Percentiles rank a stretch among this genome's conserved stretches.
phyloP scores from a whole-genome alignment of 2,888 invertebrate genomes.

The Latrodectus elegans region DNA sequence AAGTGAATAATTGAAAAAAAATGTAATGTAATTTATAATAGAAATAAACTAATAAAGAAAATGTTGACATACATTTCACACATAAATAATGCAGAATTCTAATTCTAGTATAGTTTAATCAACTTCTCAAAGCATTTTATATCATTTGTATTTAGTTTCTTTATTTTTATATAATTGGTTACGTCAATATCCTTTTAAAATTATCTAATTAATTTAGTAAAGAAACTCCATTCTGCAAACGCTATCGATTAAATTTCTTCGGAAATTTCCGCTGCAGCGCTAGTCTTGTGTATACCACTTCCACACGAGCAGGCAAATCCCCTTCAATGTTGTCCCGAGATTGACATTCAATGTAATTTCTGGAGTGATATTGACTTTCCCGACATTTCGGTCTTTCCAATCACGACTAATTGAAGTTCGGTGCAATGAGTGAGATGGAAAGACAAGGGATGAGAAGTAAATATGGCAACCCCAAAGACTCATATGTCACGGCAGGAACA shows the following conservation, averaged over 20 bases:
- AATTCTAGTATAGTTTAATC: too few relatives aligned
- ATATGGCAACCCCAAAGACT: constrained; percentile 12
- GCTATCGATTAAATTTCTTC: not conserved
- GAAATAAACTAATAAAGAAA: too few relatives aligned
- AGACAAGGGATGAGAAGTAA: constrained; percentile 26
- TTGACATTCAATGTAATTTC: constrained; percentile 62
- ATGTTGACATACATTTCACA: too few relatives aligned
- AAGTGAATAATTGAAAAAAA: too few relatives aligned
- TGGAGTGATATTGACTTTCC: constrained; percentile 57
- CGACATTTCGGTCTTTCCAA: constrained; percentile 36
- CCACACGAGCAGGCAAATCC: not conserved
- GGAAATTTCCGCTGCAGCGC: not conserved
- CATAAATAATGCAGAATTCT: too few relatives aligned
- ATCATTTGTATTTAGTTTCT: too few relatives aligned
- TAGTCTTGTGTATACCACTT: not conserved
- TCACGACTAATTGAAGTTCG: constrained; percentile 62
- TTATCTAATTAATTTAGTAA: too few relatives aligned
- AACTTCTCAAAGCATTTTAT: too few relatives aligned
- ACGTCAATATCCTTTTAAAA: too few relatives aligned
- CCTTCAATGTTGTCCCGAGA: constrained; percentile 14
- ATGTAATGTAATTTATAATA: too few relatives aligned
- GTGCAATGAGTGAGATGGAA: constrained; percentile 37
- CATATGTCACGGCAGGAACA: constrained; percentile 12
- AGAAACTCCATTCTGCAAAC: not conserved
- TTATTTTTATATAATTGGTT: too few relatives aligned